Conservation (phyloP, 1,140 invertebrate genomes). For the Andrena cerasifolii region DNA sequence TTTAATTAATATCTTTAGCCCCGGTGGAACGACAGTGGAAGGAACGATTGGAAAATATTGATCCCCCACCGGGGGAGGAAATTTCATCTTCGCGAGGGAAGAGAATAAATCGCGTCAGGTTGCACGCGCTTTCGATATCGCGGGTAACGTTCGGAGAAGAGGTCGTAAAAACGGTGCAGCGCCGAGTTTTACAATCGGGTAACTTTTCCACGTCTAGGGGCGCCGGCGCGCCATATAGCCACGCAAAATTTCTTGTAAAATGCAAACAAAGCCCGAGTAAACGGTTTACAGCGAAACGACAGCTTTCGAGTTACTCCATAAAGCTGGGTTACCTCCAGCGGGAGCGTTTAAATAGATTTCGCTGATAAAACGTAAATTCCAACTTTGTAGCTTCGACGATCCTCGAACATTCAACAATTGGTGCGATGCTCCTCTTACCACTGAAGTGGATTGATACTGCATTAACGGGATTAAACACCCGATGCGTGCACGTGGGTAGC, state of each 20-base stretch:
- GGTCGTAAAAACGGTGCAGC: background rate
- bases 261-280: background rate
- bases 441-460: no score
- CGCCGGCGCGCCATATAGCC: background rate
- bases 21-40: background rate
- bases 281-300: background rate
- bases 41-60: constrained; percentile 4
- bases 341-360: background rate
- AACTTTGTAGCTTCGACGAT: no score
- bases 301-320: background rate
- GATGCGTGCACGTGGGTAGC: background rate
- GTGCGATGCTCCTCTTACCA: no score
- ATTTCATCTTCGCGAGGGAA: background rate
- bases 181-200: constrained; percentile 10
- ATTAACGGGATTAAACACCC: background rate
- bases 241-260: background rate
- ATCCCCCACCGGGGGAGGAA: background rate
- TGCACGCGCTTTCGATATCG: background rate
- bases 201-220: background rate
- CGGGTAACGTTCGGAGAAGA: background rate
- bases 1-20: constrained; percentile 3
- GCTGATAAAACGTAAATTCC: background rate
- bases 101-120: background rate
- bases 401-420: no score
- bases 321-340: background rate